Conservation (phyloP, 1,140 invertebrate species). For the Kradibia gibbosae region DNA sequence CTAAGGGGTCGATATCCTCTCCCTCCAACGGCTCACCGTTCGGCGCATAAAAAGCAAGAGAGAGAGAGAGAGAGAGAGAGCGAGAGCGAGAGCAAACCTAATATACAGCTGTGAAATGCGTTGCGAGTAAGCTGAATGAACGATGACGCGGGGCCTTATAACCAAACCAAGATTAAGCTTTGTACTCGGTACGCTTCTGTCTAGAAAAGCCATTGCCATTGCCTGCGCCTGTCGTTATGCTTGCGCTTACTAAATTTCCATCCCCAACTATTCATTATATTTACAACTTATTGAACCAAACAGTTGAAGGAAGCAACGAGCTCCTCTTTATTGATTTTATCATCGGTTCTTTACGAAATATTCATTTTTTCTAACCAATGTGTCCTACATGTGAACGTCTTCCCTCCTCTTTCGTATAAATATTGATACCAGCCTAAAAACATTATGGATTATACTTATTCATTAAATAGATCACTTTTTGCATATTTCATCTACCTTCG, state of each 20-base stretch:
- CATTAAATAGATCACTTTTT: no score
- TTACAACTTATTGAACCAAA: no score
- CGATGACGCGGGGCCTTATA: constrained; percentile 48
- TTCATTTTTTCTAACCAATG: no score
- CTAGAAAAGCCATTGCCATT: background rate
- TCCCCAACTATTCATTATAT: background rate
- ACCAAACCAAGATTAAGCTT: constrained; percentile 57
- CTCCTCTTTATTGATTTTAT: background rate
- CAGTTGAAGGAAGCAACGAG: background rate
- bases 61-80: background rate
- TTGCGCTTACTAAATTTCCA: background rate
- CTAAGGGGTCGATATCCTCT: constrained; percentile 43
- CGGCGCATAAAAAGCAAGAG: background rate
- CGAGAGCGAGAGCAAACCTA: background rate
- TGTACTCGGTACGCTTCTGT: constrained; percentile 9
- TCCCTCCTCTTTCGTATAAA: no score
- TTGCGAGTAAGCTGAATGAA: constrained; percentile 46
- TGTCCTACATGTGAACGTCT: no score
- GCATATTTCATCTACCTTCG: no score
- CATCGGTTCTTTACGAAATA: no score
- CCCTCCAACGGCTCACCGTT: background rate
- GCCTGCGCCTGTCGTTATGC: background rate
- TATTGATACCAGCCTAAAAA: no score
- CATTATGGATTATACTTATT: no score
- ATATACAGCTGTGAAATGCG: background rate